Percentiles rank a stretch among this genome's conserved stretches.
Evolutionary conservation across 2,113 vertebrate species (phyloP).

Genomic region (Grantiella picta): DNA sequence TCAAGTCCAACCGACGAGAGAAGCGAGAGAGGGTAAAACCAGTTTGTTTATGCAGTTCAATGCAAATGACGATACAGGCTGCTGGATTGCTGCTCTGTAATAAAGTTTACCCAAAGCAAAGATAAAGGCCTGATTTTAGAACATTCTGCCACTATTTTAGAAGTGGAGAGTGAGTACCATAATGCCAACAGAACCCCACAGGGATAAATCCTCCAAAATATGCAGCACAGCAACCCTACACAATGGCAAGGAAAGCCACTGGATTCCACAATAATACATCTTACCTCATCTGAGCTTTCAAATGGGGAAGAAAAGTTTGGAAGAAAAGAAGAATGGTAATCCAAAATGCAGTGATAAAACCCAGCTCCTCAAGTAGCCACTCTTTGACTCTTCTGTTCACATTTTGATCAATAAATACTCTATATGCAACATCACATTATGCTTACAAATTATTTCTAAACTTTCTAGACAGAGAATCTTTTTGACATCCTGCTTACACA

Average conservation of each 20-base stretch:
- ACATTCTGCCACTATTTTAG: background rate
- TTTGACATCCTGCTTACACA: background rate
- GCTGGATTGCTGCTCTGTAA: background rate
- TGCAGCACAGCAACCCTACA: accelerated
- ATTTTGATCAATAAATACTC: background rate
- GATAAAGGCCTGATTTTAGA: background rate
- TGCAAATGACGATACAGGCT: background rate
- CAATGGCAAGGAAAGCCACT: background rate
- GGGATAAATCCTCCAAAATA: background rate
- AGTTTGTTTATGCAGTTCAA: accelerated
- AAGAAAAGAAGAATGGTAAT: background rate
- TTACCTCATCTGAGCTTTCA: background rate
- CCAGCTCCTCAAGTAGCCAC: background rate
- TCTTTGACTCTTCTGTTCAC: background rate
- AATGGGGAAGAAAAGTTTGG: background rate
- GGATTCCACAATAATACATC: background rate
- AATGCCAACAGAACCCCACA: background rate
- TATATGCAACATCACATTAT: background rate
- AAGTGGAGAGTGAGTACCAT: accelerated
- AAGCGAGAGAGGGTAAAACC: background rate
- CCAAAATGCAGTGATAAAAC: background rate
- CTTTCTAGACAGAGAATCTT: background rate
- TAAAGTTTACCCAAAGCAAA: background rate
- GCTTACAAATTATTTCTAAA: background rate
- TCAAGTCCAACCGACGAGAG: background rate